Base-by-base conservation (phyloP, 2,888 invertebrate genomes). In the Galerucella nymphaeae region DNA sequence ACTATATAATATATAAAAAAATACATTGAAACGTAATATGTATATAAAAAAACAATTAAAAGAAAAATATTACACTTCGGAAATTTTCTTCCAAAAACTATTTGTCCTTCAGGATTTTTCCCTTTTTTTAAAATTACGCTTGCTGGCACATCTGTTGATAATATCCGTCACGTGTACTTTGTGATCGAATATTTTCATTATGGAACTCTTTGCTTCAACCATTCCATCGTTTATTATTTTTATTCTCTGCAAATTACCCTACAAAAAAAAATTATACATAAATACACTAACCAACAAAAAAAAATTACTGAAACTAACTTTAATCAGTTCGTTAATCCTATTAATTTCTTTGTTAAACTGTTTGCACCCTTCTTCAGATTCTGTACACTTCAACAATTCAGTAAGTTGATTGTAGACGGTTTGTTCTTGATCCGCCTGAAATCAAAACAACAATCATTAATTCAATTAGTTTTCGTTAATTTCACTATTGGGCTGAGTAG, bases 231-330 rank as follows among this genome's bases (percentile, higher is more conserved):
- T 93, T 58, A 97, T 95, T 75, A 97, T 93, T 88, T 94, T 96
- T 85, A 96, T 96, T 68, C 98, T 91, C 87, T 98, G 98, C 86
- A 97, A 93, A 87, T 97, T 97, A 66, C 97, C 97, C 95, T 98
- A 89, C 59, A 90, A 79, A 58, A 41, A 11, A 89, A 45, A 66
- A 38, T 58, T 23, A 65, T 38, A 14, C 2, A 23, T 11, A 50
- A 41, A 18, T 14, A 3, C n/a, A n/a, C n/a, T 18, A 73, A 70
- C 45, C 14, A 30, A 66, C 53, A 42, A 55, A 65, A 58, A 61
- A 70, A 45, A 58, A n/a, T n/a, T n/a, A n/a, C n/a, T 63, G 57
- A 66, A 70, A 77, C 77, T 83, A 84, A 92, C 92, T 88, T 91
- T 92, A 68, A 92, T 88, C 64, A 92, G 85, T 84, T 92, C 92